Evolutionary conservation across 2,888 invertebrate species (phyloP).

Genomic region (Entomobrya proxima): DNA sequence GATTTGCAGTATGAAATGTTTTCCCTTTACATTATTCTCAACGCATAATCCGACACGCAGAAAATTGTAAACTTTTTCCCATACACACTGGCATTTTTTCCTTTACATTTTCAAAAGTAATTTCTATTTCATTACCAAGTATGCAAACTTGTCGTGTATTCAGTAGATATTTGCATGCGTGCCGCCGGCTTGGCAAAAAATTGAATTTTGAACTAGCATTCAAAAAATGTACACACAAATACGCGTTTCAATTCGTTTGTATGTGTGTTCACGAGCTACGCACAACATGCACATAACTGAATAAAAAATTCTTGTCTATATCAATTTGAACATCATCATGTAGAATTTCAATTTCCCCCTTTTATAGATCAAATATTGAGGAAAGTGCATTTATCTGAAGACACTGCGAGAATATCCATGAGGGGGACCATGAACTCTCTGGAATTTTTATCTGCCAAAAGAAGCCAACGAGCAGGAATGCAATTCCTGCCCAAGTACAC

Average conservation of each 20-base stretch:
- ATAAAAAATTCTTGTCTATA: slow-evolving; percentile 1
- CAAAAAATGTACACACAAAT: neutral
- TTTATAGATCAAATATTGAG: neutral
- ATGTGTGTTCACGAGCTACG: neutral
- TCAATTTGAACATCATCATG: neutral
- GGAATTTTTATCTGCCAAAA: neutral
- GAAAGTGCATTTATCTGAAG: neutral
- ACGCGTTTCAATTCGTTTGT: neutral
- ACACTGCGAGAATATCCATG: neutral
- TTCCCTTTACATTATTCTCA: slow-evolving; percentile 13
- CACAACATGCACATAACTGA: neutral
- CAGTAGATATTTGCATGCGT: slow-evolving; percentile 30
- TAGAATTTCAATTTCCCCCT: slow-evolving; percentile 4
- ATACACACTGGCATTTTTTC: slow-evolving; percentile 7
- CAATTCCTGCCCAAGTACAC: slow-evolving; percentile 2
- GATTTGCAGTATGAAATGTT: neutral
- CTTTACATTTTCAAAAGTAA: neutral
- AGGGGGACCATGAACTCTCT: neutral
- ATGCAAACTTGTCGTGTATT: slow-evolving; percentile 13
- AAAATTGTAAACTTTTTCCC: slow-evolving; percentile 31
- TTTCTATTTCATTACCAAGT: neutral
- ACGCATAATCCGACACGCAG: slow-evolving; percentile 23
- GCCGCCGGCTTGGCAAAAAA: slow-evolving; percentile 26
- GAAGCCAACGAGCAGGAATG: slow-evolving; percentile 19
- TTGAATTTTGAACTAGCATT: slow-evolving; percentile 28